phyloP scores from a whole-genome alignment of 2,888 invertebrate genomes.

The Orgyia antiqua region DNA sequence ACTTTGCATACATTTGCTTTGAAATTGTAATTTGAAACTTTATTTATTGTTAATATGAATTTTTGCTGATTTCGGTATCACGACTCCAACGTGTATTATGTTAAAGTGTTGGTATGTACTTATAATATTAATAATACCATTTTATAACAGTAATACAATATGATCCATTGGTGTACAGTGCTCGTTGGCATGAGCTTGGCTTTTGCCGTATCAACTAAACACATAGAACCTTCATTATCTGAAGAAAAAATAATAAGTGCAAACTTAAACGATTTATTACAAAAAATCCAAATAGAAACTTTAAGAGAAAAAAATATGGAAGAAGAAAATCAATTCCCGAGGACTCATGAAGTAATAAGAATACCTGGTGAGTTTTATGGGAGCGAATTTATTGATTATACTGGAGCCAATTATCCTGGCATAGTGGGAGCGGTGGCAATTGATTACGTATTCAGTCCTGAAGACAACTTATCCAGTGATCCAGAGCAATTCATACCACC shows the following conservation, averaged over 20 bases:
- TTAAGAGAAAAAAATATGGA: slow-evolving; percentile 4
- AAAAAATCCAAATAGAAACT: slow-evolving; percentile 6
- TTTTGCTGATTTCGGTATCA: slow-evolving; percentile 16
- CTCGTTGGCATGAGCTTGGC: slow-evolving; percentile 13
- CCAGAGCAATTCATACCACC: slow-evolving; percentile 8
- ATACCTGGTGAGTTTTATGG: slow-evolving; percentile 4
- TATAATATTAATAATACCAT: slow-evolving; percentile 6
- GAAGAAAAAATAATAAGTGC: slow-evolving; percentile 8
- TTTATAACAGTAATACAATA: slow-evolving; percentile 8
- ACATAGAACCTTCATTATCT: slow-evolving; percentile 8
- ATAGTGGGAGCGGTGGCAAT: slow-evolving; percentile 7
- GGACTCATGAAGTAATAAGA: slow-evolving; percentile 8
- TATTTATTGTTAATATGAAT: slow-evolving; percentile 7
- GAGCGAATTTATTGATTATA: slow-evolving; percentile 8
- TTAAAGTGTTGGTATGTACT: slow-evolving; percentile 6
- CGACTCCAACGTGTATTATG: neutral
- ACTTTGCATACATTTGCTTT: no score
- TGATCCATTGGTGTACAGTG: slow-evolving; percentile 15
- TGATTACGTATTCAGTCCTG: slow-evolving; percentile 6
- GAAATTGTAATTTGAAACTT: slow-evolving; percentile 16
- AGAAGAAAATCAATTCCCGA: slow-evolving; percentile 3
- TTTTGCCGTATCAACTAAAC: slow-evolving; percentile 10
- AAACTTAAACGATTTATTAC: slow-evolving; percentile 2
- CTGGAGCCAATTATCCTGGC: slow-evolving; percentile 10
- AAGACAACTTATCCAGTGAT: slow-evolving; percentile 7